Base-by-base conservation (phyloP, 30 jellyfish, hydroid and myxozoan genomes). In the Sanderia malayensis region DNA sequence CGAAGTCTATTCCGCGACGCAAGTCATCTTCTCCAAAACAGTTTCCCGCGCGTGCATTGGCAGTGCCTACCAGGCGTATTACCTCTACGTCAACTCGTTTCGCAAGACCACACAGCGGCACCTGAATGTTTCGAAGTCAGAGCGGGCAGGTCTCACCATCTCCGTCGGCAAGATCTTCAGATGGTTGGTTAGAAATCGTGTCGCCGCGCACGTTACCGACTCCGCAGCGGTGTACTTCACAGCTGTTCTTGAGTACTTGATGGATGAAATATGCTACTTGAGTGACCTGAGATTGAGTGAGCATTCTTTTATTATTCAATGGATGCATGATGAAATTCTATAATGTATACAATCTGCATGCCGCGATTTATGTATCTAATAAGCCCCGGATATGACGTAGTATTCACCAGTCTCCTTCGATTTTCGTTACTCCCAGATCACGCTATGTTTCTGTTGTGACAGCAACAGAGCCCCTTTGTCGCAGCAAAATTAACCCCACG, bases 1-100 rank as follows among this genome's bases (percentile, higher is more conserved):
- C 47, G 88, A 76, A 28, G 88, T 76, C 7, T 76, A 76, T 57
- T 76, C 88, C 2, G 88, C 88, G 3, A 68, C 88, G 18, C 88
- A 76, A 63, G 73, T 76, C 60, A 63, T 76, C 32, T 76, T 76
- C 81, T 33, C 71, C 19, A 76, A 76, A 31, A 29, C 72, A 1
- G 88, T 76, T 15, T 76, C 88, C 26, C 88, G 88, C 19, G 88
- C 88, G 0, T 76, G 88, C 75, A 76, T 76, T 9, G 88, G 88
- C 26, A 76, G 71, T 25, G 79, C 80, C 15, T 62, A 61, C 49
- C 88, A 76, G 31, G 88, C 88, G 0, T 76, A 76, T 61, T 76
- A 41, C 31, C 41, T 76, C 31, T 76, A 63, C 34, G 20, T 76
- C 2, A 79, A 76, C 29, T 76, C 88, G 24, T 11, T 76, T 0